phyloP scores from a whole-genome alignment of 2,113 vertebrate species.

The Apeltes quadracus region DNA sequence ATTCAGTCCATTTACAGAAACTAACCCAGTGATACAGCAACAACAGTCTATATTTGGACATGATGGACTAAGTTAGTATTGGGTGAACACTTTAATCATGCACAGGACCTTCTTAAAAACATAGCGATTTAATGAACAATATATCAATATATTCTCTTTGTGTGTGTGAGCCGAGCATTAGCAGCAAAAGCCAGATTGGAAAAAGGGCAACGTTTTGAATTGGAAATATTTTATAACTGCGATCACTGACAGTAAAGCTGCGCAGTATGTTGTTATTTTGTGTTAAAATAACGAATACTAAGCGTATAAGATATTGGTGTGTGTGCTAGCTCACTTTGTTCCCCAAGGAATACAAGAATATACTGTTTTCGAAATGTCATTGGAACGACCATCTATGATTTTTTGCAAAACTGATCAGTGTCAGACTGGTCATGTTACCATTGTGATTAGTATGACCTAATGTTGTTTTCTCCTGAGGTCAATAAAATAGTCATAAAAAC shows the following conservation, averaged over 20 bases:
- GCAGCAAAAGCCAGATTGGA: constrained; percentile 28
- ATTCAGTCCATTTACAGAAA: constrained; percentile 26
- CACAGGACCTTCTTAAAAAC: constrained; percentile 52
- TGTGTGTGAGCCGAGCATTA: not conserved
- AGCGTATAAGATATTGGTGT: not conserved
- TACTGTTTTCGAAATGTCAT: constrained; percentile 10
- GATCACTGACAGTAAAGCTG: constrained; percentile 9
- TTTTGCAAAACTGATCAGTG: constrained; percentile 50
- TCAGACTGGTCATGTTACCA: constrained; percentile 7
- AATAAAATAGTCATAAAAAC: constrained; percentile 17
- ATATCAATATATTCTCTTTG: not conserved
- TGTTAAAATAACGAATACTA: not conserved
- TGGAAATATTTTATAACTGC: not conserved
- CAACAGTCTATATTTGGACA: constrained; percentile 19
- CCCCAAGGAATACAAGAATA: too few relatives aligned
- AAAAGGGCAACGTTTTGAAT: constrained; percentile 18
- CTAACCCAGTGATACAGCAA: constrained; percentile 41
- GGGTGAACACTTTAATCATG: constrained; percentile 61
- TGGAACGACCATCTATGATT: constrained; percentile 20
- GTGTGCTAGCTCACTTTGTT: too few relatives aligned
- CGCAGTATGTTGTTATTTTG: constrained; percentile 9
- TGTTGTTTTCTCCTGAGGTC: not conserved
- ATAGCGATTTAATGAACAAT: constrained; percentile 34
- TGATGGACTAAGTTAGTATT: constrained; percentile 35
- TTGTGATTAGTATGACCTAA: not conserved